Evolutionary conservation across 2,888 invertebrate genomes (phyloP).

Genomic region (Drosophila prolongata): DNA sequence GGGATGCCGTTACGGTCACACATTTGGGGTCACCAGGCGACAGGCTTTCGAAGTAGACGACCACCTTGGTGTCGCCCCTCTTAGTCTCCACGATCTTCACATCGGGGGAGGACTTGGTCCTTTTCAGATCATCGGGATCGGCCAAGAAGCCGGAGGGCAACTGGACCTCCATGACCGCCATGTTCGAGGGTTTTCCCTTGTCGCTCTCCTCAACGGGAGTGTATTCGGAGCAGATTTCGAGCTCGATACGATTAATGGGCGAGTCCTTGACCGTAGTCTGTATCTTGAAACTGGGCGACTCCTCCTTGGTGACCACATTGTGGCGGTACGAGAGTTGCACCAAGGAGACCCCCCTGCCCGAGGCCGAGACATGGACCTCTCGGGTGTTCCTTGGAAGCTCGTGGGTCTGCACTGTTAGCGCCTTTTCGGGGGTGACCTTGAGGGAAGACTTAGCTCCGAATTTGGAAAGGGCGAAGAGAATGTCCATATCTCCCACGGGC

Average conservation of each 20-base stretch:
- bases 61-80: slow-evolving; percentile 87
- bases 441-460: slow-evolving; percentile 46
- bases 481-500: slow-evolving; percentile 43
- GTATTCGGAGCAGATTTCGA: slow-evolving; percentile 92
- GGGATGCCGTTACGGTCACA: slow-evolving; percentile 92
- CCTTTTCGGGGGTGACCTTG: slow-evolving; percentile 89
- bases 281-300: slow-evolving; percentile 93
- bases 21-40: slow-evolving; percentile 87
- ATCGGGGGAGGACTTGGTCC: slow-evolving; percentile 85
- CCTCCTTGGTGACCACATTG: slow-evolving; percentile 93
- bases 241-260: slow-evolving; percentile 90
- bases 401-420: slow-evolving; percentile 92
- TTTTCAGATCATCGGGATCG: slow-evolving; percentile 90
- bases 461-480: background rate
- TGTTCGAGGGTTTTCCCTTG: slow-evolving; percentile 88
- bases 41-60: slow-evolving; percentile 90
- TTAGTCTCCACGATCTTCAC: slow-evolving; percentile 88
- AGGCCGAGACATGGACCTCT: slow-evolving; percentile 89
- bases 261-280: slow-evolving; percentile 94
- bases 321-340: slow-evolving; percentile 92
- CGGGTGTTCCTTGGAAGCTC: slow-evolving; percentile 85
- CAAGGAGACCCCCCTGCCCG: slow-evolving; percentile 91
- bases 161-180: slow-evolving; percentile 95
- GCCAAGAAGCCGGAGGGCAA: slow-evolving; percentile 95
- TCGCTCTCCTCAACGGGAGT: slow-evolving; percentile 53